Percentiles rank a stretch among this genome's conserved stretches.
Conservation (phyloP, 53 echinoderm and acorn worm species). For the Henricia sp. region DNA sequence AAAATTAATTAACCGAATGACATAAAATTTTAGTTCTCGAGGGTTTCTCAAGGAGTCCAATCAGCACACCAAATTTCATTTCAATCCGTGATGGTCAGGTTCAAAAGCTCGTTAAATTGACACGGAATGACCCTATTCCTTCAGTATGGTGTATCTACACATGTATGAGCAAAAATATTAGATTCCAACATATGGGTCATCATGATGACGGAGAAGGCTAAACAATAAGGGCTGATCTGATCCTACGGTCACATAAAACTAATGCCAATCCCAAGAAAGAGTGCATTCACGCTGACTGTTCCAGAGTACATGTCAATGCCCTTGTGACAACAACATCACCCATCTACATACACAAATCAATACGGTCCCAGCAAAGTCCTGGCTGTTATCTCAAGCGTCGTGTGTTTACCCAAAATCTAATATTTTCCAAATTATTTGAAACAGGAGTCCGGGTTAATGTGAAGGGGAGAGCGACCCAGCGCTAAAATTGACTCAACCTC, state of each 20-base stretch:
- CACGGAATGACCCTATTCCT: too few species aligned
- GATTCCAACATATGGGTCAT: too few species aligned
- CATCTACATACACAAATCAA: conserved; percentile 62
- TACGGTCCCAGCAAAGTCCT: conserved; percentile 51
- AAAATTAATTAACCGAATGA: too few species aligned
- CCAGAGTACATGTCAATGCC: conserved; percentile 48
- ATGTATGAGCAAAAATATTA: too few species aligned
- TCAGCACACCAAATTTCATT: too few species aligned
- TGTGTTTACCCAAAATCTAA: conserved; percentile 63
- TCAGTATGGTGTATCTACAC: too few species aligned
- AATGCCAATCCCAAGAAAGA: conserved; percentile 14
- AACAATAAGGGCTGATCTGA: too few species aligned
- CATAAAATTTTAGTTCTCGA: too few species aligned
- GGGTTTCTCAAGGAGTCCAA: too few species aligned
- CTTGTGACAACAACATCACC: conserved; percentile 56
- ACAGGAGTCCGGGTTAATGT: conserved; percentile 62
- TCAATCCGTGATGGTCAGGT: too few species aligned
- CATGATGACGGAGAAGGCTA: background rate
- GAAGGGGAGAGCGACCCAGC: conserved; percentile 56
- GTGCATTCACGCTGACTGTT: conserved; percentile 43
- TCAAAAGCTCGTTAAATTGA: too few species aligned
- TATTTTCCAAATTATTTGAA: conserved; percentile 66
- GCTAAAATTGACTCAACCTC: conserved; percentile 45
- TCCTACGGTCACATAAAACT: background rate
- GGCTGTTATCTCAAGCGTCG: conserved; percentile 60